These are phyloP conservation scores for Entomobrya proxima DNA, from an alignment of 2,888 invertebrate genomes.

Conservation along the genomic window DNA sequence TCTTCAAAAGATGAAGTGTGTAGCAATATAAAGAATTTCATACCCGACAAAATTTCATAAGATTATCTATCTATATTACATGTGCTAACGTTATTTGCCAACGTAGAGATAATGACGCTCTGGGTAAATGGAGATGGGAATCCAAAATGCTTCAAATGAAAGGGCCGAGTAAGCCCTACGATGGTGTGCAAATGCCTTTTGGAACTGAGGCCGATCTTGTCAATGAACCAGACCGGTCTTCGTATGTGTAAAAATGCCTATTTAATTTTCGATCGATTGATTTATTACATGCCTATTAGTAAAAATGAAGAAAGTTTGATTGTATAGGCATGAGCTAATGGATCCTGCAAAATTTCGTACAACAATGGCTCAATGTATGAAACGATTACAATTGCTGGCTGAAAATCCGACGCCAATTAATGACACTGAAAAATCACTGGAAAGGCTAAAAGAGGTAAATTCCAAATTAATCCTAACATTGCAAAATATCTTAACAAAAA, in stretches of 20 bases:
- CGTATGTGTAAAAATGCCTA: background rate
- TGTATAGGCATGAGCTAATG: constrained; percentile 29
- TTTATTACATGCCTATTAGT: too few species aligned
- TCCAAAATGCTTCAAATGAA: constrained; percentile 59
- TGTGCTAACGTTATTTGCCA: too few species aligned
- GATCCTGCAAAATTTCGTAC: constrained; percentile 51
- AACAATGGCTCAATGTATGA: constrained; percentile 56
- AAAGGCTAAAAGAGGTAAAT: constrained; percentile 61
- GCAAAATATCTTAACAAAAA: too few species aligned
- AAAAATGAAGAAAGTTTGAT: too few species aligned
- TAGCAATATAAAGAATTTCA: too few species aligned
- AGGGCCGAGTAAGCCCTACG: constrained; percentile 32
- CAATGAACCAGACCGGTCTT: background rate
- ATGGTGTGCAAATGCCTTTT: constrained; percentile 56
- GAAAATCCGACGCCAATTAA: constrained; percentile 60
- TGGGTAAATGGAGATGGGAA: constrained; percentile 66
- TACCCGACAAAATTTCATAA: too few species aligned
- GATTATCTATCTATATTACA: too few species aligned
- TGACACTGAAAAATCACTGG: constrained; percentile 56
- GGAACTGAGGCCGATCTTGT: constrained; percentile 56
- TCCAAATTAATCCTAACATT: too few species aligned
- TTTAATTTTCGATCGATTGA: too few species aligned
- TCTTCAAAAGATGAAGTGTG: constrained; percentile 69
- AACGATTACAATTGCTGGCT: constrained; percentile 54
- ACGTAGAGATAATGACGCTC: constrained; percentile 64